Base-by-base conservation (phyloP, 2,797 vertebrate genomes). In the Enteromius afrohamiltoni region DNA sequence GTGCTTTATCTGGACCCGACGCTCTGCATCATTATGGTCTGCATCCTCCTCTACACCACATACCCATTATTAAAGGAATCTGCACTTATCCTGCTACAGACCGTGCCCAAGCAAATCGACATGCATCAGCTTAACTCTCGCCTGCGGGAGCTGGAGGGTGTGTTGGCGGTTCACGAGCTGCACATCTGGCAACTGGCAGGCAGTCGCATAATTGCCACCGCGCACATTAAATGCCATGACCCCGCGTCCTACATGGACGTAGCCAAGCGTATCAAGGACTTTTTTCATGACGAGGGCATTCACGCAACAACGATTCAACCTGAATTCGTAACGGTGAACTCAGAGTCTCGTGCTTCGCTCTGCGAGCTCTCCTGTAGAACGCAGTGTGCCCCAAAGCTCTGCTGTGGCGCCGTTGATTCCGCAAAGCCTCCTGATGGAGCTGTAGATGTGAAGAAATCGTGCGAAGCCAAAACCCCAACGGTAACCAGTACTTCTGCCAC, bases 261-360 rank as follows among this genome's bases (percentile, higher is more conserved):
- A 91, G 98, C 98, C 62, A 99, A 99, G 86, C 96, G 95, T 86
- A 97, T 99, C 83, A 99, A 99, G 88, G 96, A 96, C 91, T 97
- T 98, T 89, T 99, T 99, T 86, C 98, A 99, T 1, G 86, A 99
- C 0, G 97, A 98, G 89, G 98, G 98, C 85, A 99, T 99, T 91
- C 98, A 99, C 0, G 98, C 98, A 71, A 99, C 98, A 14, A 99
- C 98, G 91, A 97, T 99, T 90, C 98, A 99, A 92, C 98, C 98
- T 0, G 98, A 99, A 90, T 99, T 99, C 26, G 96, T 97, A 92
- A 97, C 95, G 0, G 95, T 99, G 74, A 96, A 90, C 91, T 97
- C 97, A 0, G 96, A 96, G 85, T 95, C 96, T 0, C 95, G 95
- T 0, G 93, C 94, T 85, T 96, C 95, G 4, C 92, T 95, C 9